Base-by-base conservation (phyloP, 37 sponge, comb jelly and placozoan genomes). In the Cliona cf. orientalis region DNA sequence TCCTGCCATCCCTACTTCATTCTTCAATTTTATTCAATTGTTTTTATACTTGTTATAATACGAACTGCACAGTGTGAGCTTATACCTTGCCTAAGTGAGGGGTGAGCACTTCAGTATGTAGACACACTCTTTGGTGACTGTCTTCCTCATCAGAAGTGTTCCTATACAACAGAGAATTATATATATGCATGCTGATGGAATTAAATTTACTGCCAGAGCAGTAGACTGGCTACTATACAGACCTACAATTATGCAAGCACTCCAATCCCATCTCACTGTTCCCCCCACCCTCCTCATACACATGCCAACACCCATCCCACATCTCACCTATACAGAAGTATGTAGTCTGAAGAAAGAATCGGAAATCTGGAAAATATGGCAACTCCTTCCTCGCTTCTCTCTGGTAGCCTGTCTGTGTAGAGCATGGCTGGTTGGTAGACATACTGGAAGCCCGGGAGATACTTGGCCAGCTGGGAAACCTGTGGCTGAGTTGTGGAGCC, bases 341-440 rank as follows among this genome's bases (percentile, higher is more conserved):
- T 88, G 66, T 91, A 88, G 74, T 80, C 63, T 23, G 70, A 75
- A 23, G 76, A 69, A 6, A 84, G 36, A 31, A 95, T 95, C 38
- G 95, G 89, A 66, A 78, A 85, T 9, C 83, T 42, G 32, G 92
- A 88, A 44, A 95, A 81, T 0, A 95, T 75, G 0, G 92, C 91
- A 23, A 91, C 55, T 55, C 95, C 95, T 62, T 95, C 95, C 40
- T 95, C 92, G 2, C 71, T 62, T 33, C 88, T 83, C 1, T 38
- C 81, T 37, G 38, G 19, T 33, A 39, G 19, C 21, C 44, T 35
- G 21, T 69, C 39, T 32, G 42, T 44, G 53, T 84, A 80, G 53
- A 86, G 31, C 89, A 88, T 95, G 53, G 95, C 95, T 29, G 95
- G 92, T 65, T 95, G 95, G 65, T 57, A 95, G 22, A 95, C 80